phyloP scores from a whole-genome alignment of 1,140 invertebrate genomes.

The Drepana arcuata region DNA sequence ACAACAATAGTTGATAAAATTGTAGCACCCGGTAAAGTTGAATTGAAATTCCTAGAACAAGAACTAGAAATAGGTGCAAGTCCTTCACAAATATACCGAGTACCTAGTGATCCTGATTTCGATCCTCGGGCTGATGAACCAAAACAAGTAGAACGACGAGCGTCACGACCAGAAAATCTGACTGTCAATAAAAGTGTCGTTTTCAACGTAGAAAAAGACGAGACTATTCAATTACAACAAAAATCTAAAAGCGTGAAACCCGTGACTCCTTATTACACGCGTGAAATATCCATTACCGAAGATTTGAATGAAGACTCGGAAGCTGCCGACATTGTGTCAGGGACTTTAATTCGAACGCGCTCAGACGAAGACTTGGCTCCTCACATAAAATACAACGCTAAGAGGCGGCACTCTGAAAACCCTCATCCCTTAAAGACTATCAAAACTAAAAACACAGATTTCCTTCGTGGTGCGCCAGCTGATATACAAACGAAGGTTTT shows the following conservation, averaged over 20 bases:
- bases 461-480: conserved; percentile 74
- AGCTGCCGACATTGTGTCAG: conserved; percentile 73
- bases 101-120: conserved; percentile 80
- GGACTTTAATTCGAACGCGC: conserved; percentile 53
- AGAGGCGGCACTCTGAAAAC: conserved; percentile 62
- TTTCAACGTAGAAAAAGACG: conserved; percentile 73
- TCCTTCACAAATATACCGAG: conserved; percentile 55
- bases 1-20: conserved; percentile 82
- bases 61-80: conserved; percentile 78
- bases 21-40: conserved; percentile 81
- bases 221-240: conserved; percentile 31
- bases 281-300: conserved; percentile 73
- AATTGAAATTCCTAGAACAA: conserved; percentile 84
- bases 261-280: conserved; percentile 83
- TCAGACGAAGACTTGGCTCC: conserved; percentile 75
- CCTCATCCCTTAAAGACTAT: conserved; percentile 32
- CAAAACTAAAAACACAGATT: conserved; percentile 59
- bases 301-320: conserved; percentile 66
- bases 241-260: conserved; percentile 74
- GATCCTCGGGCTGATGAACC: conserved; percentile 78
- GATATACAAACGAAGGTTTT: conserved; percentile 74
- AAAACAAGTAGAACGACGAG: conserved; percentile 49
- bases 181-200: conserved; percentile 78
- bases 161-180: conserved; percentile 75
- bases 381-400: conserved; percentile 49